Base-by-base conservation (phyloP, 2,113 vertebrate species). In the Rhinoderma darwinii region DNA sequence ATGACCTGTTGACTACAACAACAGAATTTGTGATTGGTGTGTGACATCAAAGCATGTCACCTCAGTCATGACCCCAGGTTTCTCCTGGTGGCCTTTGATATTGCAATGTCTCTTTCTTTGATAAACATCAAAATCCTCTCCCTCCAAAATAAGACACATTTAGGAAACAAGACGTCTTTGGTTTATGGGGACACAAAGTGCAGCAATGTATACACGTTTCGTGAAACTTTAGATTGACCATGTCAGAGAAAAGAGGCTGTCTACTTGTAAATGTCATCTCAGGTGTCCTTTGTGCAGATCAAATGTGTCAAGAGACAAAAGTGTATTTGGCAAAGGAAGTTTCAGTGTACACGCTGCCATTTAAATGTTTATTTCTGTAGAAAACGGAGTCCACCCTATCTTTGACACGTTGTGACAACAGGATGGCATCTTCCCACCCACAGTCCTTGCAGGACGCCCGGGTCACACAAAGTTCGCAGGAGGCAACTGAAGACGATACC, bases 31-130 rank as follows among this genome's bases (percentile, higher is more conserved):
- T 79, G 20, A 18, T 25, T 35, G 51, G 59, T 80, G 15, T 35
- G 56, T 68, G 51, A 87, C 70, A 61, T 87, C 78, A 92, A 89
- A 80, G 83, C 37, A 35, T 81, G 70, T 86, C 70, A 89, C 15
- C 44, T 88, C 84, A 83, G 27, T 30, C 44, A 41, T 84, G 51
- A 88, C 82, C 70, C 78, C 86, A 0, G 2, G 39, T 35, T 68
- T 86, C 80, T 82, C 51, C 41, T 75, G 73, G 89, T n/a, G 79
- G 81, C 80, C 87, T 91, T 91, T 90, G 89, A 90, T 66, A 88
- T 86, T 84, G 79, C 80, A 87, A 70, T 90, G 88, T 90, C 90
- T 90, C 84, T 51, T 84, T 90, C 90, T 89, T 89, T 89, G 90
- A 90, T 90, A 91, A 90, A 70, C 76, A 85, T 86, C 88, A 66